Evolutionary conservation across 2,113 vertebrate species (phyloP).

Genomic region (Sinocyclocheilus maitianheensis): DNA sequence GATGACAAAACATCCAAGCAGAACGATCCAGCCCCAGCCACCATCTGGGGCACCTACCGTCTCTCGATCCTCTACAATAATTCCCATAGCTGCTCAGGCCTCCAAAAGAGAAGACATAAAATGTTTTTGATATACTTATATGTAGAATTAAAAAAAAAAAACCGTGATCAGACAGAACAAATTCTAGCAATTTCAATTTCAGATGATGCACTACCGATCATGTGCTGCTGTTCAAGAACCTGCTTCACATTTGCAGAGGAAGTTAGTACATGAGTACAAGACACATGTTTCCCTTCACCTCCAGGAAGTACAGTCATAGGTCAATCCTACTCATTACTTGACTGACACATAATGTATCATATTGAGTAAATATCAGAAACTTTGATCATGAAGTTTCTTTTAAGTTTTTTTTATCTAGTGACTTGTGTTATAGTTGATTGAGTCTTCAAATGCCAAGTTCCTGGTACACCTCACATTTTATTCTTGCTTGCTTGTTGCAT

Average conservation of each 20-base stretch:
- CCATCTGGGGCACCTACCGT: conserved; percentile 80
- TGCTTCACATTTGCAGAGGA: background rate
- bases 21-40: conserved; percentile 93
- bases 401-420: background rate
- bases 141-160: background rate
- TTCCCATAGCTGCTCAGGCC: conserved; percentile 37
- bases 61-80: conserved; percentile 69
- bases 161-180: background rate
- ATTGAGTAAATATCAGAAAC: no score
- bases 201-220: background rate
- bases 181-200: background rate
- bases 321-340: background rate
- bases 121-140: background rate
- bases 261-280: background rate
- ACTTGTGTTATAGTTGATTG: background rate
- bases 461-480: background rate
- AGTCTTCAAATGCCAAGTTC: background rate
- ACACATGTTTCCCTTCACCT: background rate
- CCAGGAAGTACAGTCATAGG: background rate
- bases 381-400: background rate
- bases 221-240: background rate
- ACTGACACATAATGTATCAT: background rate
- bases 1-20: conserved; percentile 90
- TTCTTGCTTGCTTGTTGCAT: background rate
- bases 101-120: conserved; percentile 27